Conservation (phyloP, 1,140 invertebrate genomes). For the Leptinotarsa lineolata region DNA sequence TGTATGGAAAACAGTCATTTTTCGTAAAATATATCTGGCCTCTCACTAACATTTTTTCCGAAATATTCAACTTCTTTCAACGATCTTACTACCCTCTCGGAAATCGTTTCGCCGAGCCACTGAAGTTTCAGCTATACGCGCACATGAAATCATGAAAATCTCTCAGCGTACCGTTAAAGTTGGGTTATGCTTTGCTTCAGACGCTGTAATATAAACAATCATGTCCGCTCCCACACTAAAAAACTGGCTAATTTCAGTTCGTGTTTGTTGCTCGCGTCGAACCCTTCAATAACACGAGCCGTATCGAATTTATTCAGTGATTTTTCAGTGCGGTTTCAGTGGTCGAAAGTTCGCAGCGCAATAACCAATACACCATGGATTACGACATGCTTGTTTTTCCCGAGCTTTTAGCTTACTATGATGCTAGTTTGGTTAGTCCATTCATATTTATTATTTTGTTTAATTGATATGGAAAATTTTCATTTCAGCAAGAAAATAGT, state of each 20-base stretch:
- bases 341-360: slow-evolving; percentile 12
- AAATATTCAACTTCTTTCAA: too few species aligned
- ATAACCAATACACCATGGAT: slow-evolving; percentile 46
- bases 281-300: slow-evolving; percentile 1
- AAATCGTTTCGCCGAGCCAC: background rate
- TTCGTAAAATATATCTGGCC: too few species aligned
- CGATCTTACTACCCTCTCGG: too few species aligned
- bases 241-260: slow-evolving; percentile 40
- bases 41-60: too few species aligned
- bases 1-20: too few species aligned
- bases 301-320: slow-evolving; percentile 11
- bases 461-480: too few species aligned
- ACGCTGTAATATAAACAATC: slow-evolving; percentile 55
- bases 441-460: background rate
- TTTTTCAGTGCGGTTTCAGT: slow-evolving; percentile 19
- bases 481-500: too few species aligned
- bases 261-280: slow-evolving; percentile 22
- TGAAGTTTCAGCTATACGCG: slow-evolving; percentile 29
- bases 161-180: slow-evolving; percentile 32
- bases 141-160: slow-evolving; percentile 38
- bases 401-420: slow-evolving; percentile 53
- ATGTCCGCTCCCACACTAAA: slow-evolving; percentile 44
- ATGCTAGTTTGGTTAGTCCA: slow-evolving; percentile 48
- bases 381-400: slow-evolving; percentile 54
- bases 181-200: slow-evolving; percentile 49